Evolutionary conservation across 2,888 invertebrate species (phyloP).

Genomic region (Drosophila falleni): DNA sequence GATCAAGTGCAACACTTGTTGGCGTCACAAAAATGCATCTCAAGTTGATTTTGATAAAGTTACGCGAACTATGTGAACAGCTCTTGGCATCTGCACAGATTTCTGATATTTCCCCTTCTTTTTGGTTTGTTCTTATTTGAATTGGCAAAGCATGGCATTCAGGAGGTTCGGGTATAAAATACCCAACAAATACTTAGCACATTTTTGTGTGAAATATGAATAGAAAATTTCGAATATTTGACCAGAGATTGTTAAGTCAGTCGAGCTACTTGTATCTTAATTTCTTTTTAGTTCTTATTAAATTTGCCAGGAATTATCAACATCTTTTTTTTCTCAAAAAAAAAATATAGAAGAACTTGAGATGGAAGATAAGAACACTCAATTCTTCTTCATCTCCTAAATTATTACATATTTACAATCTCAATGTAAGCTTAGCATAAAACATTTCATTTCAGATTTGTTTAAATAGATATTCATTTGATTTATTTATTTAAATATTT

Average conservation of each 20-base stretch:
- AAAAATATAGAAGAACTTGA: too few species aligned
- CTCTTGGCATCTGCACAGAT: constrained; percentile 44
- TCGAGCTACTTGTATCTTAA: too few species aligned
- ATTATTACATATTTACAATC: background rate
- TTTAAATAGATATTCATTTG: background rate
- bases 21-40: constrained; percentile 74
- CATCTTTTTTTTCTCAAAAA: too few species aligned
- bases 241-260: too few species aligned
- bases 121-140: constrained; percentile 6
- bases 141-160: constrained; percentile 11
- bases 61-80: constrained; percentile 49
- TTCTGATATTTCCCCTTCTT: background rate
- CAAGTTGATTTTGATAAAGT: constrained; percentile 68
- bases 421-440: background rate
- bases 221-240: background rate
- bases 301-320: too few species aligned
- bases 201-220: constrained; percentile 14
- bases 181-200: background rate
- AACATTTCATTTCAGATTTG: background rate
- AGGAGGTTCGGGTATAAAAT: constrained; percentile 12
- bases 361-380: too few species aligned
- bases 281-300: too few species aligned
- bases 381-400: too few species aligned
- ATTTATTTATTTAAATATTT: background rate
- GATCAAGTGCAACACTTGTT: constrained; percentile 80